These are phyloP conservation scores for Steatocranus sp. DNA, from an alignment of 2,797 vertebrate species.

Conservation along the genomic window DNA sequence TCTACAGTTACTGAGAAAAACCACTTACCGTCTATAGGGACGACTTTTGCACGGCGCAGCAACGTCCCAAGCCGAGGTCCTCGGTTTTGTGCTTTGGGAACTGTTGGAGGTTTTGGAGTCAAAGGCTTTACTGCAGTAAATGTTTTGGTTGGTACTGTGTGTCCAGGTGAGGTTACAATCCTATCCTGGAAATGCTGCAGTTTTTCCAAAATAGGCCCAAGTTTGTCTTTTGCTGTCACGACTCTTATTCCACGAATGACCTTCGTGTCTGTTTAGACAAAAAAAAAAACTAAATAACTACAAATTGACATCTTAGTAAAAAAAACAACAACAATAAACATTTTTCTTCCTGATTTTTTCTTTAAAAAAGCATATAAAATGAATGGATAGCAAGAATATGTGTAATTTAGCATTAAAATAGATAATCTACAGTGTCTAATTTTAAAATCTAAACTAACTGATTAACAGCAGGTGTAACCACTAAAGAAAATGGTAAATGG, in stretches of 20 bases:
- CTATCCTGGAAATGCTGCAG: neutral
- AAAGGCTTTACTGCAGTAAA: neutral
- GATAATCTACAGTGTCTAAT: fast-evolving
- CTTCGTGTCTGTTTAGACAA: neutral
- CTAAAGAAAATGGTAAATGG: neutral
- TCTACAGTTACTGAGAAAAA: too few species aligned
- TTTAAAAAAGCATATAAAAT: neutral
- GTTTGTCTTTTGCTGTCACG: fast-evolving
- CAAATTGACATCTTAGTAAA: neutral
- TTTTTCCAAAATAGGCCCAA: neutral
- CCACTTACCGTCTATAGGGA: too few species aligned
- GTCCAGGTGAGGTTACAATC: neutral
- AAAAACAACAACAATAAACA: neutral
- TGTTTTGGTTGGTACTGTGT: neutral
- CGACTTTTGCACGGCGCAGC: too few species aligned
- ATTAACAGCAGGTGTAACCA: neutral
- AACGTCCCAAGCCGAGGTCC: neutral
- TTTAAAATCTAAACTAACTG: neutral
- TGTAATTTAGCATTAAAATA: neutral
- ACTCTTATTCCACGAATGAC: fast-evolving
- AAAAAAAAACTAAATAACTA: neutral
- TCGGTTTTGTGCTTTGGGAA: neutral
- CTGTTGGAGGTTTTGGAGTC: neutral
- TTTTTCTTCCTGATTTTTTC: neutral
- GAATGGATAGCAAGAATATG: neutral